Base-by-base conservation (phyloP, 2,113 vertebrate genomes). In the Dicaeum eximium region DNA sequence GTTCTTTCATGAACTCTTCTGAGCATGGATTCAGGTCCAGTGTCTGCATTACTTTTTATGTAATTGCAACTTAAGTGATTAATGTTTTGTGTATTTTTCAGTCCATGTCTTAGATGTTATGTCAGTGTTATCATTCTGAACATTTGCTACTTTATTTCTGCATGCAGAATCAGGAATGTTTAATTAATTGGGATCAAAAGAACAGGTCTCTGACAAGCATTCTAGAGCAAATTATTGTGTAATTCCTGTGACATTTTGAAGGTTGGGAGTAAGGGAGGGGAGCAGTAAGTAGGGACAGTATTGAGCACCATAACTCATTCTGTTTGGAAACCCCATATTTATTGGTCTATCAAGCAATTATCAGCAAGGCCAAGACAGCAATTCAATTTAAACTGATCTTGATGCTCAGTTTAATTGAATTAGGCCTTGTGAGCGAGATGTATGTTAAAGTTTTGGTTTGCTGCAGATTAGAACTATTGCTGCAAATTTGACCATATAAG, bases 321-420 rank as follows among this genome's bases (percentile, higher is more conserved):
- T 90, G 25, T 81, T 78, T 83, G 40, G 64, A 77, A 89, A 28
- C 7, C 6, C 14, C 2, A 1, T 67, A 33, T 88, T 88, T 90
- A 70, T 66, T 78, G 23, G 11, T 66, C 25, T 85, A 5, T 85
- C 50, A 33, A 50, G 47, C 1, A 7, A 70, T 88, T 90, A 94
- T 66, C 79, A 77, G 15, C 37, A 69, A 80, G 40, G 77, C 54
- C 70, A 85, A 84, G 70, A 60, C 18, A 64, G 18, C 11, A 82
- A 69, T 86, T 95, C 35, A 62, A 60, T 93, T 95, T 77, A 54
- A 66, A 61, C 33, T 66, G 18, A 81, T 80, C 78, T 80, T 90
- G 94, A 57, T 82, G 80, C 65, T 71, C 77, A 87, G n/a, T 56
- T 94, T 91, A 89, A 93, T 51, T 89, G 57, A 89, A 92, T 92